Percentiles rank a stretch among this genome's conserved stretches.
Conservation (phyloP, 2,888 invertebrate genomes). For the Sinhomidia bicolor region DNA sequence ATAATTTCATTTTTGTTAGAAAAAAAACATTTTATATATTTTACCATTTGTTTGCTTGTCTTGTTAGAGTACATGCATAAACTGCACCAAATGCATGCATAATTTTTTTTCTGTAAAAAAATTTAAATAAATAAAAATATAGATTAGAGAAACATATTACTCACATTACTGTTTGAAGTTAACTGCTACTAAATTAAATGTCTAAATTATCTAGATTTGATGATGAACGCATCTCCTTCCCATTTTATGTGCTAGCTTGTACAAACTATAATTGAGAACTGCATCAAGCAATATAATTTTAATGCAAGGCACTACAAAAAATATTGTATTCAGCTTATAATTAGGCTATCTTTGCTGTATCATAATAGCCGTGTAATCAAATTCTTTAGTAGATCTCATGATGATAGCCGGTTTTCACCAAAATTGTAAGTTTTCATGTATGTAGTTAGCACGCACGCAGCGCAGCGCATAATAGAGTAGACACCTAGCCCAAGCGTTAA, state of each 20-base stretch:
- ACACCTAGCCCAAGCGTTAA: neutral
- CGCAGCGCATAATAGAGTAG: neutral
- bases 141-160: conserved; percentile 8
- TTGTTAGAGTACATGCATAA: neutral
- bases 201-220: conserved; percentile 8
- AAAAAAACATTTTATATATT: neutral
- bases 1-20: neutral
- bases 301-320: neutral
- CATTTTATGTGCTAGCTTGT: neutral
- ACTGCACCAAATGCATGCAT: conserved; percentile 16
- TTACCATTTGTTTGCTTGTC: neutral
- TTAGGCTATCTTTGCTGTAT: conserved; percentile 34
- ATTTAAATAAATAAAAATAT: conserved; percentile 6
- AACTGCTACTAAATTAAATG: neutral
- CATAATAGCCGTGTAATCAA: conserved; percentile 29
- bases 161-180: neutral
- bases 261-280: neutral
- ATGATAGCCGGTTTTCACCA: conserved; percentile 51
- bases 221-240: conserved; percentile 34
- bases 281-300: neutral
- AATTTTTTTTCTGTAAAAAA: neutral
- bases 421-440: neutral
- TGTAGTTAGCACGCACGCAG: neutral
- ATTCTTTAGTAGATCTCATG: conserved; percentile 25
- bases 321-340: conserved; percentile 9